Evolutionary conservation across 1,140 invertebrate genomes (phyloP), one percentile per base, ranked within the genome.

Genomic region (Aphis gossypii): DNA sequence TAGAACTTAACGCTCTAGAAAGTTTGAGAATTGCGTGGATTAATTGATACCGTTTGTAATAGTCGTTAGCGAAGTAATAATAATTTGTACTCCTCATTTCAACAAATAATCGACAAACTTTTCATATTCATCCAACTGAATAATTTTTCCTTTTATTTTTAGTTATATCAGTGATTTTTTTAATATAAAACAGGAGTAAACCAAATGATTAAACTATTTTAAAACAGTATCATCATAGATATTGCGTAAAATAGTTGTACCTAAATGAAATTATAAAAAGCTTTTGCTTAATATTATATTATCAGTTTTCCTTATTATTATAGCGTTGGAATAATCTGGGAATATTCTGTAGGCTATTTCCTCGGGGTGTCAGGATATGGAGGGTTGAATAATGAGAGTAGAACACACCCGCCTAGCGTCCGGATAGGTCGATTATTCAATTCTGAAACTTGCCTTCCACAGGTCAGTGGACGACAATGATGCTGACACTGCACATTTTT

Each of bases 361-460:
- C 35, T 38, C 21, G 0, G 35, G 20, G 35, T 38, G 35, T 38
- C 60, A 83, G n/a, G 76, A 88, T 7, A 8, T 3, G 20, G n/a
- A 20, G 30, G 46, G 46, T 56, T 48, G 48, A 89, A 41, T 56
- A 41, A 89, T 41, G n/a, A 89, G 9, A 56, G 38, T 25, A 14
- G 7, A 41, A 38, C n/a, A 54, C n/a, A n/a, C 48, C 44, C 38
- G n/a, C 6, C 8, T 2, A 20, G 8, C 1, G 35, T 93, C 46
- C 60, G 56, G 25, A 41, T 68, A 44, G 38, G 48, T 41, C 82
- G 48, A 83, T 83, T 92, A 92, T 92, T 92, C 46, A 92, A 82
- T 92, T 51, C 20, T 20, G 25, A 82, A 82, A 83, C 11, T 92
- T 4, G n/a, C n/a, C 76, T 18, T 46, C n/a, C 38, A 35, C 35